Conservation (phyloP, 2,888 invertebrate genomes). For the Dicyrtoma fusca region DNA sequence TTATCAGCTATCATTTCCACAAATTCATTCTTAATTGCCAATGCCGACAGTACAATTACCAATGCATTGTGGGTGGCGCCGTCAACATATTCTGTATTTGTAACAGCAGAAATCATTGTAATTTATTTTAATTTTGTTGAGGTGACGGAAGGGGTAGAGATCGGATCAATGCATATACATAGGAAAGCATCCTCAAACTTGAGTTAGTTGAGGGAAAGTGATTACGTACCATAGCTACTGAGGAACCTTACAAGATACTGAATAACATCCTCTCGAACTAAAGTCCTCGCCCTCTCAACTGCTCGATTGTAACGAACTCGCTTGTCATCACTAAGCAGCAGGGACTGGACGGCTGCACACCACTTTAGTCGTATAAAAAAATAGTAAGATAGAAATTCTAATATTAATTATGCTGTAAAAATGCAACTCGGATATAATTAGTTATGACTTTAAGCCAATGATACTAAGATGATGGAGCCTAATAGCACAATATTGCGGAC, state of each 20-base stretch:
- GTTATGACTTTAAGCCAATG: too few relatives aligned
- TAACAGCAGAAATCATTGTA: too few relatives aligned
- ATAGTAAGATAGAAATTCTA: too few relatives aligned
- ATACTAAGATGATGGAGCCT: too few relatives aligned
- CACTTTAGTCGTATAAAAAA: conserved; percentile 40
- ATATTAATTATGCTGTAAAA: too few relatives aligned
- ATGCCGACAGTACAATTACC: conserved; percentile 43
- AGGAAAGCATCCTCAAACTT: too few relatives aligned
- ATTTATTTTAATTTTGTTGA: too few relatives aligned
- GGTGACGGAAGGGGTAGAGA: neutral
- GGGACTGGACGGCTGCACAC: conserved; percentile 48
- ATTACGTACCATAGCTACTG: conserved; percentile 9
- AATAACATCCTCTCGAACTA: conserved; percentile 36
- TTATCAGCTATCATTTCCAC: conserved; percentile 40
- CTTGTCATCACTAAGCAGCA: conserved; percentile 48
- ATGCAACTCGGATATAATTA: too few relatives aligned
- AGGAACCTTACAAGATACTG: conserved; percentile 29
- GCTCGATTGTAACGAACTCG: conserved; percentile 49
- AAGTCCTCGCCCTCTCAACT: conserved; percentile 46
- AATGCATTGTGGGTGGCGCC: conserved; percentile 48
- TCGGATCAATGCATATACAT: neutral
- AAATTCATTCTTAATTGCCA: conserved; percentile 47
- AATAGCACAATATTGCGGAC: too few relatives aligned
- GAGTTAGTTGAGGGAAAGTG: neutral
- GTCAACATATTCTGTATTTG: conserved; percentile 31